Conservation (phyloP, 2,797 vertebrate genomes). For the Lerista edwardsae region DNA sequence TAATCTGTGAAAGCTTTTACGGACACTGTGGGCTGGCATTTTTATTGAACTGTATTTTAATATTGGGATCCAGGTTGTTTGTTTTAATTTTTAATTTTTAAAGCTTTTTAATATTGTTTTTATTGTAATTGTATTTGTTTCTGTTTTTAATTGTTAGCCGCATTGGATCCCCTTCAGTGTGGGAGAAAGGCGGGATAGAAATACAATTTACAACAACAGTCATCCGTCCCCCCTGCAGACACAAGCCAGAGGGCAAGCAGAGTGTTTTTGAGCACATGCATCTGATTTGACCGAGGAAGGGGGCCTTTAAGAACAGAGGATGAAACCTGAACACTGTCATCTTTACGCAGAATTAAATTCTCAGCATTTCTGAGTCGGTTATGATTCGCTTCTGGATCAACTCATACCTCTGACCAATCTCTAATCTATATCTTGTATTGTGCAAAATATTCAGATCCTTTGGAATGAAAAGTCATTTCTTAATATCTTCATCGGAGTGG, state of each 20-base stretch:
- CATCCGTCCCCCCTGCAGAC: too few species aligned
- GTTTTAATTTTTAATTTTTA: too few species aligned
- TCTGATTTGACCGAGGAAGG: background rate
- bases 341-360: background rate
- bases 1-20: too few species aligned
- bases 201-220: too few species aligned
- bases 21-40: too few species aligned
- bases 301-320: background rate
- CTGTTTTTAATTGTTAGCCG: too few species aligned
- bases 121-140: too few species aligned
- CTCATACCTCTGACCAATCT: background rate
- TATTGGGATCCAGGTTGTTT: too few species aligned
- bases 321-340: background rate
- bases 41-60: too few species aligned
- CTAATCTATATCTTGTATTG: background rate
- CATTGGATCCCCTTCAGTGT: too few species aligned
- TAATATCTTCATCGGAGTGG: background rate
- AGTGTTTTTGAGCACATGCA: background rate
- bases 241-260: background rate
- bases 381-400: conserved; percentile 1
- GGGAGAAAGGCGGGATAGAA: too few species aligned
- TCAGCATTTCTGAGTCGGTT: background rate
- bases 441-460: background rate
- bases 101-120: too few species aligned
- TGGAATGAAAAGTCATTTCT: conserved; percentile 18